Percentiles rank a stretch among this genome's conserved stretches.
Conservation (phyloP, 92 coral and sea anemone species). For the Meandrina meandrites region DNA sequence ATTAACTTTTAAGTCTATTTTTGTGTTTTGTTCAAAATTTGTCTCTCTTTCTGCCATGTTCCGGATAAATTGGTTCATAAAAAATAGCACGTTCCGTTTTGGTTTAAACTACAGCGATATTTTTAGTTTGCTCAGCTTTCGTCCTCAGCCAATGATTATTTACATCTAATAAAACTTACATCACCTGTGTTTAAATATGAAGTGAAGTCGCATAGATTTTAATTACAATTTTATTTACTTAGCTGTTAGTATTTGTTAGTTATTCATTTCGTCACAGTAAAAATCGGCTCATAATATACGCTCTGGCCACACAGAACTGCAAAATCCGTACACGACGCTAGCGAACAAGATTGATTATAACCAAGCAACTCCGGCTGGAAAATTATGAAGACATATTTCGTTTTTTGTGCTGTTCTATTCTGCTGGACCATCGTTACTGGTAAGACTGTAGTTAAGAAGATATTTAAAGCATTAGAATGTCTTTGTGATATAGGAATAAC, state of each 20-base stretch:
- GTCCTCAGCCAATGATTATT: not conserved
- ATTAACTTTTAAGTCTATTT: not conserved
- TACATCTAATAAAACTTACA: not conserved
- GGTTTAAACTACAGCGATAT: not conserved
- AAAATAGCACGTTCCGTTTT: not conserved
- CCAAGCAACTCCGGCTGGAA: not conserved
- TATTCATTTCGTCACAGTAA: not conserved
- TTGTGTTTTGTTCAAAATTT: not conserved
- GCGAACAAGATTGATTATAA: too few species aligned
- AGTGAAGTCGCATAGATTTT: not conserved
- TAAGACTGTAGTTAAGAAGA: not conserved
- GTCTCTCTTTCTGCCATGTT: not conserved
- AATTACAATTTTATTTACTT: not conserved
- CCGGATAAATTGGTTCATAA: not conserved
- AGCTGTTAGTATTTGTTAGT: slow-evolving; percentile 1
- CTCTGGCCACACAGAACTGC: too few species aligned
- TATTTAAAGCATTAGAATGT: not conserved
- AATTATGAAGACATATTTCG: not conserved
- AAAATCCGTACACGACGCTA: too few species aligned
- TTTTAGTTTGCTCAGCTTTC: not conserved
- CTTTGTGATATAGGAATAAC: not conserved
- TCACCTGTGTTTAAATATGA: not conserved
- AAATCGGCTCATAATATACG: too few species aligned
- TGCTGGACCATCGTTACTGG: not conserved
- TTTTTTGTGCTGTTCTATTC: not conserved